A percentile compares a stretch with the other conserved stretches of the same genome.
Evolutionary conservation across 2,113 vertebrate species (phyloP).

Genomic region (Antigone vipio): DNA sequence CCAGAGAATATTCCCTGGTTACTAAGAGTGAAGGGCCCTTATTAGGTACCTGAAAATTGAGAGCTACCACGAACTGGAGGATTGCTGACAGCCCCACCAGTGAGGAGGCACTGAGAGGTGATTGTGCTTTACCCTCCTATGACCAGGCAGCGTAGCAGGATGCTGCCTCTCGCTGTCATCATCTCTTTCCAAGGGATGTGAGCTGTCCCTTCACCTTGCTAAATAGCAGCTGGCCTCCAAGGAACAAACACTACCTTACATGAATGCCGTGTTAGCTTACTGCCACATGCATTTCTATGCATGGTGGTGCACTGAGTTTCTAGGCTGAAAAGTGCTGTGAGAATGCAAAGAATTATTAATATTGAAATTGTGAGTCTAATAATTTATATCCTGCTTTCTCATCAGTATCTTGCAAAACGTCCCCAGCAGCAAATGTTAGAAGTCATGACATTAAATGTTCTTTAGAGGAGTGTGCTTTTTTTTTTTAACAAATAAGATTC

Average conservation of each 20-base stretch:
- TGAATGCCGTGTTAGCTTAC: not conserved
- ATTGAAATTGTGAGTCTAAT: conserved; percentile 5
- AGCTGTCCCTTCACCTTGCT: not conserved
- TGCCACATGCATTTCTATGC: not conserved
- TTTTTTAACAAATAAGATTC: not conserved
- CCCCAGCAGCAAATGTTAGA: conserved; percentile 30
- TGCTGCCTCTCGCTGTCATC: not conserved
- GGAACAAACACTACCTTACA: not conserved
- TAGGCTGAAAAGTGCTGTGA: not conserved
- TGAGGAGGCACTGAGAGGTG: not conserved
- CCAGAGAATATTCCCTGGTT: not conserved
- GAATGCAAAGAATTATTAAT: not conserved
- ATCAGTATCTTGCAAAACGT: not conserved
- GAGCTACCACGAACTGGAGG: not conserved
- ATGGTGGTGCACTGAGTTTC: not conserved
- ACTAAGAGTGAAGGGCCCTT: not conserved
- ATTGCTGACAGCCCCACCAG: not conserved
- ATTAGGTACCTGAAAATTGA: not conserved
- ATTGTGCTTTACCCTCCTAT: not conserved
- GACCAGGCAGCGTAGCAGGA: not conserved
- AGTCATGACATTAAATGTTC: conserved; percentile 19
- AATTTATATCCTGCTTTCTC: not conserved
- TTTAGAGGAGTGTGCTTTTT: not conserved
- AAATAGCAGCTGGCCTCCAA: not conserved
- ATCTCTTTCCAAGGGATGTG: not conserved